These are phyloP conservation scores for Papio anubis DNA, from an alignment of 2,113 vertebrate species.

Conservation along the genomic window DNA sequence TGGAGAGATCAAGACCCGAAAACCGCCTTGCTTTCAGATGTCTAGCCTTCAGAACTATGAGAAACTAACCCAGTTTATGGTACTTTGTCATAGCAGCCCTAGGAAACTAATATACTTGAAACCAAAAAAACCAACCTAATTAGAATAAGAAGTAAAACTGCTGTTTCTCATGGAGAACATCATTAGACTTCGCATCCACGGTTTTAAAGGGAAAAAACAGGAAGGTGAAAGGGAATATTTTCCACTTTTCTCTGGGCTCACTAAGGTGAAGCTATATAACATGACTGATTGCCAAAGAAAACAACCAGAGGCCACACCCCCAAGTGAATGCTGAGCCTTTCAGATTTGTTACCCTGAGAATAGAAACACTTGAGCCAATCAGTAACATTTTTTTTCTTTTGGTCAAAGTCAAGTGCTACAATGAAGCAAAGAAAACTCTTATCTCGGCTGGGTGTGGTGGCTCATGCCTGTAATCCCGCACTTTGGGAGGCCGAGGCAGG, in stretches of 20 bases:
- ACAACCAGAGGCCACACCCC: background rate
- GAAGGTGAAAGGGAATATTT: background rate
- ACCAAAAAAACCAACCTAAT: background rate
- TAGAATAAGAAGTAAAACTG: background rate
- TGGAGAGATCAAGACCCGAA: background rate
- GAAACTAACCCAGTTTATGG: background rate
- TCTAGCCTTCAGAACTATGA: background rate
- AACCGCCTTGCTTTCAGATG: background rate
- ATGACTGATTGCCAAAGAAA: background rate
- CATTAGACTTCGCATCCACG: background rate
- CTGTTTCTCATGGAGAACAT: background rate
- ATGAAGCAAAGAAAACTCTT: background rate
- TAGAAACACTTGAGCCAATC: background rate
- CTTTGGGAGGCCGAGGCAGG: no score
- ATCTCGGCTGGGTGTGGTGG: no score
- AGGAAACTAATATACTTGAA: background rate
- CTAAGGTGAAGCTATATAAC: background rate
- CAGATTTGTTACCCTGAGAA: background rate
- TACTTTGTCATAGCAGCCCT: background rate
- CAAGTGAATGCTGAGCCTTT: background rate
- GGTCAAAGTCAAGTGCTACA: background rate
- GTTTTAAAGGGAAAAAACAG: background rate
- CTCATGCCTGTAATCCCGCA: no score
- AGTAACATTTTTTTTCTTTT: background rate
- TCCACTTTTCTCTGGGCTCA: background rate